phyloP scores from a whole-genome alignment of 2,113 vertebrate species.

The Mixornis gularis region DNA sequence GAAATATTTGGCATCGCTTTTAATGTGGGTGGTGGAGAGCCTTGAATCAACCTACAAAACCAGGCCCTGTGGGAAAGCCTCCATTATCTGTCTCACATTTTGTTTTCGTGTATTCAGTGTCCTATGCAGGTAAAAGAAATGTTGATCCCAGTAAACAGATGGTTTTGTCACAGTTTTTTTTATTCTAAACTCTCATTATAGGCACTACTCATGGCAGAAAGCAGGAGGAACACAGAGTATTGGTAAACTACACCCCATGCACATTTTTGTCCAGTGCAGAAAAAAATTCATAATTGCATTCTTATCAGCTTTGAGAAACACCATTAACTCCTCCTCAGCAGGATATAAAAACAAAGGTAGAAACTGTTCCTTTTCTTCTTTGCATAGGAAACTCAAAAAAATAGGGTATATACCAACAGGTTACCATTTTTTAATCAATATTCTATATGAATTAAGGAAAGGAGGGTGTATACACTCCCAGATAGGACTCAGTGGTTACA shows the following conservation, averaged over 20 bases:
- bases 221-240: not conserved
- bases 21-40: slow-evolving; percentile 20
- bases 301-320: not conserved
- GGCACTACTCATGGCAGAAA: rapidly evolving
- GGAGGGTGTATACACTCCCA: not conserved
- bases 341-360: not conserved
- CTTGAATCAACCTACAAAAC: slow-evolving; percentile 6
- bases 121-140: not conserved
- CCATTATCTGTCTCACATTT: not conserved
- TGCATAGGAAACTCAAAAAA: not conserved
- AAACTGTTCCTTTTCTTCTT: not conserved
- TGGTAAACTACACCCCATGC: not conserved
- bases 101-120: not conserved
- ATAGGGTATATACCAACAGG: not conserved
- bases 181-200: not conserved
- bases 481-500: not conserved
- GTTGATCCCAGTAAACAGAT: not conserved
- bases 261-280: not conserved
- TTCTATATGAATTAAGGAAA: not conserved
- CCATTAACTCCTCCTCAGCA: not conserved
- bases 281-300: not conserved
- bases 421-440: not conserved
- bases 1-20: slow-evolving; percentile 28
- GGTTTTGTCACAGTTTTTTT: not conserved
- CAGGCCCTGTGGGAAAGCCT: not conserved